Percentiles rank a stretch among this genome's conserved stretches.
phyloP scores from a whole-genome alignment of 2,888 invertebrate species.

The Brachypalpus laphriformis region DNA sequence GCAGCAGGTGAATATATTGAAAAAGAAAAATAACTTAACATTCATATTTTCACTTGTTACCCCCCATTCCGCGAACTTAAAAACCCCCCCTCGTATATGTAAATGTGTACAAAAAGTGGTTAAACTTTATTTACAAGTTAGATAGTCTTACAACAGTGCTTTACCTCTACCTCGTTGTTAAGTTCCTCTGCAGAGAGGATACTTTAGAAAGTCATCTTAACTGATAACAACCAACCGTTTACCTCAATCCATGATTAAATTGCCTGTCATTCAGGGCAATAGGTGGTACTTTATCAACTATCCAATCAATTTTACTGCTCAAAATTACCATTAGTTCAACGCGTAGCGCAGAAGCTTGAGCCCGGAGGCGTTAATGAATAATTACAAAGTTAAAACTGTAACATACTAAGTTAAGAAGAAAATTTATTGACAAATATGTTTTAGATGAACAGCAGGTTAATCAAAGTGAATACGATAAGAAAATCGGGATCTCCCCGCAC shows the following conservation, averaged over 20 bases:
- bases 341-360: background rate
- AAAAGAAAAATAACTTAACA: too few relatives aligned
- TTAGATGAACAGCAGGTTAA: constrained; percentile 19
- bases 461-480: constrained; percentile 55
- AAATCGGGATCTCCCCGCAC: background rate
- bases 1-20: too few relatives aligned
- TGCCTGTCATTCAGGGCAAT: background rate
- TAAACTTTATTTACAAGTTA: too few relatives aligned
- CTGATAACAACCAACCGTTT: background rate
- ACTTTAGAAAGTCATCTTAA: too few relatives aligned
- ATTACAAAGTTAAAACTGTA: background rate
- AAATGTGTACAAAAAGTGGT: too few relatives aligned
- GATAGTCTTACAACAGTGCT: too few relatives aligned
- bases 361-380: constrained; percentile 12
- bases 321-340: background rate
- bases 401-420: constrained; percentile 4
- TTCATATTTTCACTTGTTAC: too few relatives aligned
- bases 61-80: too few relatives aligned
- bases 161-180: too few relatives aligned
- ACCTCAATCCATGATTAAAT: background rate
- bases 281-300: background rate
- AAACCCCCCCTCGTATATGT: too few relatives aligned
- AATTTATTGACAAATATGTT: constrained; percentile 25
- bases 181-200: too few relatives aligned
- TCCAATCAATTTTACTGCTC: background rate